A percentile compares a stretch with the other conserved stretches of the same genome.
Conservation (phyloP, 2,113 vertebrate species). For the Vicugna pacos region DNA sequence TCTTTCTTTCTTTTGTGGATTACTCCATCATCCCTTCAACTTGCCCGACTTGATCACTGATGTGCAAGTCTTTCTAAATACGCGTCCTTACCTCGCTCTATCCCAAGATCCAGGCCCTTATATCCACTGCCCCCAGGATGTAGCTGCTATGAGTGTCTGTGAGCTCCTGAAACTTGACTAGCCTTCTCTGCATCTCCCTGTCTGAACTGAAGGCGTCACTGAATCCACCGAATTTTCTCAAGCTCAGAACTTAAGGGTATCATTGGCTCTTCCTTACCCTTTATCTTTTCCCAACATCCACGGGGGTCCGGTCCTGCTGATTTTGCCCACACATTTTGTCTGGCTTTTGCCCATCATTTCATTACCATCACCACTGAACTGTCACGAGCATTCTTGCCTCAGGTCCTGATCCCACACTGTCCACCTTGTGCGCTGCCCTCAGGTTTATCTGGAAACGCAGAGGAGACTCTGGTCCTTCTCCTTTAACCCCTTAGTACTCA, state of each 20-base stretch:
- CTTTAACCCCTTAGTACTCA: fast-evolving
- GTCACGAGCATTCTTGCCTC: background rate
- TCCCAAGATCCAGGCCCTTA: background rate
- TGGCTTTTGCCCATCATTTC: background rate
- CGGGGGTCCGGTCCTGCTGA: too few species aligned
- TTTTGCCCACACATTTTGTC: fast-evolving
- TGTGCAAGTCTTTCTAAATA: background rate
- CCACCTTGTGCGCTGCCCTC: background rate
- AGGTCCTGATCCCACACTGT: background rate
- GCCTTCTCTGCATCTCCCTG: background rate
- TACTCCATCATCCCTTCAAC: background rate
- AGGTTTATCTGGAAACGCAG: background rate
- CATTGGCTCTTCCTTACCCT: background rate
- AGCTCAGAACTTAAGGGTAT: background rate
- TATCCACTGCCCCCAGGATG: fast-evolving
- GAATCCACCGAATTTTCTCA: background rate
- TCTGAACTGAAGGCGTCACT: background rate
- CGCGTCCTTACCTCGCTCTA: fast-evolving
- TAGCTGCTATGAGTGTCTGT: background rate
- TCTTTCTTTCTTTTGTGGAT: background rate
- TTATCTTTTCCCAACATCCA: background rate
- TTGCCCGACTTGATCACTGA: background rate
- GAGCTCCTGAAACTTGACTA: background rate
- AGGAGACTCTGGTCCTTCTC: background rate
- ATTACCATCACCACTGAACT: fast-evolving